Evolutionary conservation across 2,888 invertebrate genomes (phyloP), one percentile per base, ranked within the genome.

Genomic region (Spilarctia lutea): DNA sequence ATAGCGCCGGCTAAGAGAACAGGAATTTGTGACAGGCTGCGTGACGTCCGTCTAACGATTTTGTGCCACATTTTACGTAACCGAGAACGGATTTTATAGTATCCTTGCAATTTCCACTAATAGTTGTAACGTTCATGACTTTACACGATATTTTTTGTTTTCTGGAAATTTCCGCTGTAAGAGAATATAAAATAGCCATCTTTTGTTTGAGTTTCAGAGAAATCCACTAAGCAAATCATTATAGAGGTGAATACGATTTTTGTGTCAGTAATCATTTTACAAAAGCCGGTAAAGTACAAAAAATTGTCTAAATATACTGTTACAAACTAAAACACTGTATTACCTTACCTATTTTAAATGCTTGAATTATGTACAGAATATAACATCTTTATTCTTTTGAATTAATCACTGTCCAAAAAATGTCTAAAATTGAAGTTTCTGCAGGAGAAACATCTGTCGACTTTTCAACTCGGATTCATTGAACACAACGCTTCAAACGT

Each of bases 11-110:
- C 84, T 88, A 87, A 86, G 88, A 89, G 87, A 85, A 87, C 87
- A 90, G 93, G 94, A 94, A 94, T 95, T 94, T 88, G 92, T 92
- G 92, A 92, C 93, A 89, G 85, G 89, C 84, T 88, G 88, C 39
- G 35, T 89, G 89, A 92, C 91, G 87, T 91, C 88, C 87, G 82
- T 82, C 83, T 85, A 84, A 86, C 89, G 88, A 91, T 91, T 93
- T 92, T 91, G 89, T 88, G 87, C 88, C 86, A 89, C 89, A 90
- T 91, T 93, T 91, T 91, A 86, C 87, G 84, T 88, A 86, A 88
- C 88, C 79, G 79, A 88, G 85, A 83, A 83, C 76, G 77, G 77
- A 86, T 91, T 91, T 90, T 89, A 89, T 90, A 88, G 87, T 89
- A 86, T 88, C 84, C 79, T 81, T 74, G 75, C 84, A 84, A 85